Base-by-base conservation (phyloP, 2,113 vertebrate species). In the Sapayoa aenigma region DNA sequence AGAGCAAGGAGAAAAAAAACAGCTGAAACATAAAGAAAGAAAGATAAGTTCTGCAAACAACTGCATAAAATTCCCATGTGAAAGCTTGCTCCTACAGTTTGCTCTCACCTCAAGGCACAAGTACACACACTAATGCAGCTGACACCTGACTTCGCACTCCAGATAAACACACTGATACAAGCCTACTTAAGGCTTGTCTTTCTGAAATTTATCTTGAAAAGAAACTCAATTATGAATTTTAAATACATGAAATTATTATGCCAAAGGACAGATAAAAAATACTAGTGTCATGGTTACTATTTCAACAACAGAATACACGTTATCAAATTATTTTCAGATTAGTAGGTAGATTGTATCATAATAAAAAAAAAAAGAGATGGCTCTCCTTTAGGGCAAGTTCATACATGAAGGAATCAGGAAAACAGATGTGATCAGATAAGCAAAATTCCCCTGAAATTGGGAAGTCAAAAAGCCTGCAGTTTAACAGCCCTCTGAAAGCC, bases 131-230 rank as follows among this genome's bases (percentile, higher is more conserved):
- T 27, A 21, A 19, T 22, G 46, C 14, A 41, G 14, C 15, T 79
- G 31, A 60, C 0, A 0, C 33, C 30, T 1, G 6, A 27, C 8
- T 78, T 56, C 0, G 0, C 8, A n/a, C 89, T 23, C 15, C 31
- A 89, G 15, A 59, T 8, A 62, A 81, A 22, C 9, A 37, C 22
- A 37, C 14, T 28, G 6, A n/a, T 16, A 52, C 2, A 4, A 9
- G 8, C 25, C 22, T 28, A 17, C 16, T 81, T 33, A 30, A 46
- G 7, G 11, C 27, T 27, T 69, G 6, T 24, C 53, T 68, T 60
- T n/a, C 30, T 75, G 19, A 92, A 89, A 31, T 23, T 23, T n/a
- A 16, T 23, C 10, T 75, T 47, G 24, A 78, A 89, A 71, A 55
- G 3, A 67, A 60, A 23, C 12, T 71, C 25, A 62, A 3, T 55